phyloP scores from a whole-genome alignment of 2,113 vertebrate genomes.

The Psophia crepitans region DNA sequence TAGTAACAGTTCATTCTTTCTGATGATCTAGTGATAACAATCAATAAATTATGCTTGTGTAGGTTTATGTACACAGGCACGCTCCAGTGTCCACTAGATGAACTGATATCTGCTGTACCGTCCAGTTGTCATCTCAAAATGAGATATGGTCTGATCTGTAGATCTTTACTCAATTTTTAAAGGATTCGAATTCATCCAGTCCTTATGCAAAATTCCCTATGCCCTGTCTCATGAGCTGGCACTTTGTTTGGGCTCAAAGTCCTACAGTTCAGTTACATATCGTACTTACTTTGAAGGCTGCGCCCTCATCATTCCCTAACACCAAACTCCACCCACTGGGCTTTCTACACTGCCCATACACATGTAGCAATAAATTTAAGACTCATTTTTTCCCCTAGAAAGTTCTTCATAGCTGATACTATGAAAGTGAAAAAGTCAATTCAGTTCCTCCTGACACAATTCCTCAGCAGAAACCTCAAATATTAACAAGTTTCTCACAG shows the following conservation, averaged over 20 bases:
- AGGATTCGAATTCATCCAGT: neutral
- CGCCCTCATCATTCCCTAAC: neutral
- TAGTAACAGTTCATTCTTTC: neutral
- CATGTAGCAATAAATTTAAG: neutral
- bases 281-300: neutral
- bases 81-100: neutral
- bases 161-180: neutral
- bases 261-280: neutral
- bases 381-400: neutral
- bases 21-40: neutral
- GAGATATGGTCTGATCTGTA: neutral
- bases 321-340: neutral
- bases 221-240: neutral
- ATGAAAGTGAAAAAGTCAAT: neutral
- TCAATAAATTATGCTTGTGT: neutral
- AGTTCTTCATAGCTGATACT: neutral
- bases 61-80: neutral
- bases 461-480: conserved; percentile 5
- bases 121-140: neutral
- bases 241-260: neutral
- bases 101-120: neutral
- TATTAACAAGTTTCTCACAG: conserved; percentile 11
- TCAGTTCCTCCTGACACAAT: neutral
- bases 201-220: neutral
- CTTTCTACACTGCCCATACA: neutral